Evolutionary conservation across 2,113 vertebrate species (phyloP).

Genomic region (Zapus hudsonius): DNA sequence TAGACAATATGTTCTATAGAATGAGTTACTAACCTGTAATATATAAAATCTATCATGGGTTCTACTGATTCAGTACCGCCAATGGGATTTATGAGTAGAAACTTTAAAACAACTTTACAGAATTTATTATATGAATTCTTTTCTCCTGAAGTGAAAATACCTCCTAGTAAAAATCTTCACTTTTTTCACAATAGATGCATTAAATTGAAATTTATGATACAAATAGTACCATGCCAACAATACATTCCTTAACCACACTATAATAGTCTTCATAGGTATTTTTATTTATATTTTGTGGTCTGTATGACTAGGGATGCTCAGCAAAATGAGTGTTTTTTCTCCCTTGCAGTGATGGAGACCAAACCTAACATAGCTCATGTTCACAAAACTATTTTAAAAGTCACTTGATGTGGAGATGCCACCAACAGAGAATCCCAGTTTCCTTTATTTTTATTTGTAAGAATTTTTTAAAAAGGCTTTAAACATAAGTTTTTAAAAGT

Average conservation of each 20-base stretch:
- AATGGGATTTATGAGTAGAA: slow-evolving; percentile 9
- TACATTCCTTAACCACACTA: not conserved
- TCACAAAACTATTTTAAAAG: not conserved
- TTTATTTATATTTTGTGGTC: not conserved
- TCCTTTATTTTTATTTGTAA: not conserved
- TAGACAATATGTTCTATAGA: not conserved
- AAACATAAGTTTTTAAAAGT: not conserved
- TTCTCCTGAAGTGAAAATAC: not conserved
- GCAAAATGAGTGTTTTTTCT: not conserved
- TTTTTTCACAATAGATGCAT: not conserved
- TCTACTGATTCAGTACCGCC: not conserved
- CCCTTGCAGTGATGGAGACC: not conserved
- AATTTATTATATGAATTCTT: not conserved
- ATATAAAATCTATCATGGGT: not conserved
- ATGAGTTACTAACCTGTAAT: not conserved
- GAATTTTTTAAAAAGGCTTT: not conserved
- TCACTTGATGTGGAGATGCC: not conserved
- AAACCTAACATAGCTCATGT: not conserved
- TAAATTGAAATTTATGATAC: not conserved
- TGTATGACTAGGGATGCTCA: not conserved
- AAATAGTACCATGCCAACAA: not conserved
- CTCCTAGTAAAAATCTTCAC: not conserved
- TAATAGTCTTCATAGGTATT: not conserved
- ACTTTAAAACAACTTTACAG: not conserved
- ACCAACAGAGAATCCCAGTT: not conserved